Evolutionary conservation across 2,113 vertebrate species (phyloP).

Genomic region (Pomatorhinus ruficollis): DNA sequence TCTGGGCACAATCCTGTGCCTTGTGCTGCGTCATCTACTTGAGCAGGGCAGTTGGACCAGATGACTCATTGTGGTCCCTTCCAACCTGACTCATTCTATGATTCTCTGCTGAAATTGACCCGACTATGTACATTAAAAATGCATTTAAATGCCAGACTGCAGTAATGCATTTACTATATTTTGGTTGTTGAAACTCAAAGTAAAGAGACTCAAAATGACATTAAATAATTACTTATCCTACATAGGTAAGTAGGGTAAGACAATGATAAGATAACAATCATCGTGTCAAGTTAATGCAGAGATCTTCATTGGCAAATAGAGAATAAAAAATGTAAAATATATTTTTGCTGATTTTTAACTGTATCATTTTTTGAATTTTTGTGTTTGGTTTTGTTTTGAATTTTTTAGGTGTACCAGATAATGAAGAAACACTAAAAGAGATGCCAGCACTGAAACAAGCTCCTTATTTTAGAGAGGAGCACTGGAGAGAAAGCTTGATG

Average conservation of each 20-base stretch:
- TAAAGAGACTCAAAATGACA: neutral
- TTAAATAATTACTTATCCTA: neutral
- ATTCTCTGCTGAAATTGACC: neutral
- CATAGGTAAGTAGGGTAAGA: neutral
- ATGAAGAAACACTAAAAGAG: neutral
- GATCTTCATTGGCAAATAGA: neutral
- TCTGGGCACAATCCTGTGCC: neutral
- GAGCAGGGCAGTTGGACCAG: neutral
- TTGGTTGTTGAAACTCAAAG: neutral
- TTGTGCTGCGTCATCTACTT: accelerated
- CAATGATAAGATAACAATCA: neutral
- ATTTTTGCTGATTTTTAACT: neutral
- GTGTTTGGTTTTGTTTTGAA: neutral
- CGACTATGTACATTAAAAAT: neutral
- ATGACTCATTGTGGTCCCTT: neutral
- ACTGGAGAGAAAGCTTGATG: neutral
- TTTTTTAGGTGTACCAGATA: neutral
- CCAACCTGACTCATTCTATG: neutral
- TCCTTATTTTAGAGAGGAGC: neutral
- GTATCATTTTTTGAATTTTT: accelerated
- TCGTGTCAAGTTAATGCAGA: neutral
- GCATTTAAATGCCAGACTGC: neutral
- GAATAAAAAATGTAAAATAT: neutral
- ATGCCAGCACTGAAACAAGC: neutral
- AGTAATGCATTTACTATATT: accelerated